These are phyloP conservation scores for Diachasma alloeum DNA, from an alignment of 1,140 invertebrate species.

Conservation along the genomic window DNA sequence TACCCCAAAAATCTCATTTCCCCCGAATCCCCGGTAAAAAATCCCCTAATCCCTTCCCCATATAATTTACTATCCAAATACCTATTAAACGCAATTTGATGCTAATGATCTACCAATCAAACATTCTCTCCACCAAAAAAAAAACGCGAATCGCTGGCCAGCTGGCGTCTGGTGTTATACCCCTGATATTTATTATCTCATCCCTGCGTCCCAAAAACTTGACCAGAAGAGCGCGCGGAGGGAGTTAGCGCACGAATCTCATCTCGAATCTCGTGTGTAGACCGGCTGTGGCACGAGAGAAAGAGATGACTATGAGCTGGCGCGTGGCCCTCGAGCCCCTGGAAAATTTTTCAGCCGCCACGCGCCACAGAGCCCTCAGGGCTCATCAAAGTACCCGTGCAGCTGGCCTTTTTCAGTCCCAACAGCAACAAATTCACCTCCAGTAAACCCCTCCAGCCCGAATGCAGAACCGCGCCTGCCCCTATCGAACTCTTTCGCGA, in stretches of 20 bases:
- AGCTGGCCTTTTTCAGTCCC: background rate
- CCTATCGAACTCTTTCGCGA: too few relatives aligned
- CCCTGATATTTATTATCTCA: slow-evolving; percentile 27
- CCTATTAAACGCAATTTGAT: background rate
- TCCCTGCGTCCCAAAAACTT: background rate
- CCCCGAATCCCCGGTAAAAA: background rate
- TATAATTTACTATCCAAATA: background rate
- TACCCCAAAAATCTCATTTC: background rate
- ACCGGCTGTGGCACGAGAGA: background rate
- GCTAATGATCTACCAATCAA: background rate
- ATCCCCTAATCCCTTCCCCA: background rate
- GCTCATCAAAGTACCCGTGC: background rate
- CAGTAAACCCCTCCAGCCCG: too few relatives aligned
- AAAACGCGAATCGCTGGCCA: slow-evolving; percentile 13
- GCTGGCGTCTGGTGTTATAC: slow-evolving; percentile 13
- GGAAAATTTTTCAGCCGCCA: slow-evolving; percentile 4
- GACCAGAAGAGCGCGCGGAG: background rate
- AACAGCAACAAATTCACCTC: background rate
- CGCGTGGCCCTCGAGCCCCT: slow-evolving; percentile 1
- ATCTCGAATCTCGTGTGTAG: background rate
- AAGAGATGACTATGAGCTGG: background rate
- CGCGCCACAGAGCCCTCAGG: background rate
- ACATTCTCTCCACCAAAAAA: background rate
- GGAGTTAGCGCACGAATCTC: background rate
- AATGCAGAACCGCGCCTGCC: too few relatives aligned